phyloP scores from a whole-genome alignment of 2,113 vertebrate genomes.

The Cyphomyrus plagiostoma region DNA sequence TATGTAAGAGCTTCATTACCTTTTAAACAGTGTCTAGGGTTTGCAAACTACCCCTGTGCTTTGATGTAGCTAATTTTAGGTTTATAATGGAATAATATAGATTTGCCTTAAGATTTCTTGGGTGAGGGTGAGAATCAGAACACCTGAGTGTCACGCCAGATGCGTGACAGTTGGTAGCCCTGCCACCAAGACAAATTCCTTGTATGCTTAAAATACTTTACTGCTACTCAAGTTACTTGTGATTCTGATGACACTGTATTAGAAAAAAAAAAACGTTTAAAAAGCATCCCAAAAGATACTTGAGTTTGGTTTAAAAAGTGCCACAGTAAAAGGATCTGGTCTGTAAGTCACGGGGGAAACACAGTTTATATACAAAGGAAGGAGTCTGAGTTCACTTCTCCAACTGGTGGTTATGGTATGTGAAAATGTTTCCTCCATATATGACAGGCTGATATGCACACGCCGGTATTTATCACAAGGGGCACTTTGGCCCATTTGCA shows the following conservation, averaged over 20 bases:
- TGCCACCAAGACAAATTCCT: background rate
- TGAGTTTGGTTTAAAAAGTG: background rate
- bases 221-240: background rate
- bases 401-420: background rate
- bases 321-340: background rate
- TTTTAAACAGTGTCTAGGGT: too few species aligned
- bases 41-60: too few species aligned
- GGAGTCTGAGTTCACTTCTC: background rate
- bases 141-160: too few species aligned
- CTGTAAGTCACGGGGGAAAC: background rate
- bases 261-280: background rate
- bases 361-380: background rate
- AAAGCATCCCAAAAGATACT: background rate
- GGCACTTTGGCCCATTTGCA: background rate
- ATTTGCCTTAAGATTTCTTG: too few species aligned
- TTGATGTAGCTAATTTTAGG: too few species aligned
- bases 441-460: background rate
- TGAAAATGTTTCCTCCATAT: background rate
- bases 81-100: too few species aligned
- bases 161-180: too few species aligned
- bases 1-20: too few species aligned
- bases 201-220: background rate
- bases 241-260: background rate
- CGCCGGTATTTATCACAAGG: background rate
- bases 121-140: too few species aligned